These are phyloP conservation scores for Dasypogon diadema DNA, from an alignment of 2,888 invertebrate genomes.

Conservation along the genomic window DNA sequence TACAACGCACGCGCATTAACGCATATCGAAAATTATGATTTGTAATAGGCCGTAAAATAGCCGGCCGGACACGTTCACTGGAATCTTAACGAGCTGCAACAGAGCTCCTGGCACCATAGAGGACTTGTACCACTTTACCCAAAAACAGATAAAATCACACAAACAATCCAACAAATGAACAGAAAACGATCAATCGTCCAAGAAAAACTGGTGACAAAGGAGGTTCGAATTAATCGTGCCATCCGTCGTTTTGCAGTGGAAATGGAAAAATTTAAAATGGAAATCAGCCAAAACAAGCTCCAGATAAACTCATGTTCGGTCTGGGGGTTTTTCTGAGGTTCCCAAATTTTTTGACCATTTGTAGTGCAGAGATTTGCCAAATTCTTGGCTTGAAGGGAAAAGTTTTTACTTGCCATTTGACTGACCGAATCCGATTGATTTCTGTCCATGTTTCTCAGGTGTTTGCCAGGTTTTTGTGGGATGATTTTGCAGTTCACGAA, in stretches of 20 bases:
- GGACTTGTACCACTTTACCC: slow-evolving; percentile 3
- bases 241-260: slow-evolving; percentile 22
- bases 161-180: neutral
- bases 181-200: slow-evolving; percentile 35
- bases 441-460: slow-evolving; percentile 20
- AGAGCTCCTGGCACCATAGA: no score
- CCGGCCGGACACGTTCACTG: slow-evolving; percentile 4
- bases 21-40: slow-evolving; percentile 47
- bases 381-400: neutral
- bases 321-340: neutral
- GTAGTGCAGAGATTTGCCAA: no score
- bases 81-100: slow-evolving; percentile 42
- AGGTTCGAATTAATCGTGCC: slow-evolving; percentile 38
- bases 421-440: slow-evolving; percentile 20
- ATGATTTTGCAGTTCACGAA: no score
- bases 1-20: slow-evolving; percentile 45
- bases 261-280: slow-evolving; percentile 49
- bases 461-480: slow-evolving; percentile 9
- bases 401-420: slow-evolving; percentile 27
- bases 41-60: slow-evolving; percentile 47
- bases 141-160: slow-evolving; percentile 20
- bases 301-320: neutral
- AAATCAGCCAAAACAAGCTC: slow-evolving; percentile 30
- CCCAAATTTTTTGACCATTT: neutral
- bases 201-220: slow-evolving; percentile 1